phyloP scores from a whole-genome alignment of 2,113 vertebrate genomes.

The Bubo scandiacus region DNA sequence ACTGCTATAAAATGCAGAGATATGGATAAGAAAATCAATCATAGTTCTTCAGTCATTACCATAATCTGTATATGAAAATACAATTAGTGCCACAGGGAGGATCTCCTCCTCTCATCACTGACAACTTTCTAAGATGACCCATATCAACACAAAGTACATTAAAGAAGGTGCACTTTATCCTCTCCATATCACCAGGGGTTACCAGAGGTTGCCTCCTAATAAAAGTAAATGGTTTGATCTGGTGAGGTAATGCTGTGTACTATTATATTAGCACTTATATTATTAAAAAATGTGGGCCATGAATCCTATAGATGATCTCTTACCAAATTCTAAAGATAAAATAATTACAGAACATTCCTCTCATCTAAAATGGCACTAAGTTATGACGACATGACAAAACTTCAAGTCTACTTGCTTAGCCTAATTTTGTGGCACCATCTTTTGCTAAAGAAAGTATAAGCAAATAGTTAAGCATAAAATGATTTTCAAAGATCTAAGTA shows the following conservation, averaged over 20 bases:
- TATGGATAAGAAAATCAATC: neutral
- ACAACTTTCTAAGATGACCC: neutral
- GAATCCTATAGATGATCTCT: neutral
- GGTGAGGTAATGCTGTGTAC: neutral
- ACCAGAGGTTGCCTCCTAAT: neutral
- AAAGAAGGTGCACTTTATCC: neutral
- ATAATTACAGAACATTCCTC: neutral
- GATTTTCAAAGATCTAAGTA: neutral
- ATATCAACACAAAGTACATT: neutral
- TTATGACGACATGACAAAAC: neutral
- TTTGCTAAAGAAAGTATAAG: neutral
- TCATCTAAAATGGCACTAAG: neutral
- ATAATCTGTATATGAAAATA: neutral
- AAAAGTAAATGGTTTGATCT: neutral
- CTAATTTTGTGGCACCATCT: neutral
- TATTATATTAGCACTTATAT: neutral
- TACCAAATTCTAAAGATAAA: neutral
- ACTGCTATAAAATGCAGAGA: neutral
- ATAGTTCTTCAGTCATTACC: neutral
- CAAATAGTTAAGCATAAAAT: neutral
- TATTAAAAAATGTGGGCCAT: neutral
- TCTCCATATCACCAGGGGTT: neutral
- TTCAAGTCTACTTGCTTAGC: neutral
- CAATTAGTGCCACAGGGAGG: neutral
- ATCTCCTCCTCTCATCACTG: neutral